These are phyloP conservation scores for Hippopotamyrus pictus DNA, from an alignment of 2,797 vertebrate genomes.

Conservation along the genomic window DNA sequence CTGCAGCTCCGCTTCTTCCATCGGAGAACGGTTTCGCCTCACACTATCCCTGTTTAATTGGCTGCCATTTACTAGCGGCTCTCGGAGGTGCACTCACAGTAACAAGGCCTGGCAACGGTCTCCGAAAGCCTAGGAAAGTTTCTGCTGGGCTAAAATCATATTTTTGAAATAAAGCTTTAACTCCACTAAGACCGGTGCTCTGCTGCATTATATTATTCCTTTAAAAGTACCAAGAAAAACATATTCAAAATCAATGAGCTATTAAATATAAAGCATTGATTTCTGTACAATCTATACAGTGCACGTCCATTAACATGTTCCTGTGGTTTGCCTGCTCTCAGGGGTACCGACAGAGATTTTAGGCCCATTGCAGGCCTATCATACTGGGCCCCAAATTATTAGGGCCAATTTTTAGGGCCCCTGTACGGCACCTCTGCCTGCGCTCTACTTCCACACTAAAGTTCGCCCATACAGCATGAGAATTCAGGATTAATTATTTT, in stretches of 20 bases:
- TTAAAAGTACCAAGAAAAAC: not conserved
- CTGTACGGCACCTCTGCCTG: not conserved
- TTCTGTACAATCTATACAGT: not conserved
- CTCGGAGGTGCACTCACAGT: conserved; percentile 13
- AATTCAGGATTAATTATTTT: not conserved
- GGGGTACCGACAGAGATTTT: not conserved
- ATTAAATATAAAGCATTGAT: not conserved
- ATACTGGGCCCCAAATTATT: not conserved
- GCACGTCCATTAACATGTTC: not conserved
- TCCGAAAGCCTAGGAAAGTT: not conserved
- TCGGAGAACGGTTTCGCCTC: not conserved
- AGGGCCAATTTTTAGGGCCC: not conserved
- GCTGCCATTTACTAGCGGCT: not conserved
- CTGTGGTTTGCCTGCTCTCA: not conserved
- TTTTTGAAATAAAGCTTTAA: not conserved
- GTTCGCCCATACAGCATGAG: not conserved
- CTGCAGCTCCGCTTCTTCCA: not conserved
- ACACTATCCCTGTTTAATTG: conserved; percentile 5
- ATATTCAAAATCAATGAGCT: not conserved
- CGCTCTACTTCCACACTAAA: not conserved
- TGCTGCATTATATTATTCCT: not conserved
- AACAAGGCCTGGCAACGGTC: not conserved
- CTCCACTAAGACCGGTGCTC: not conserved
- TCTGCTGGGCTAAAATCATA: not conserved
- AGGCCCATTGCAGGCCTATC: not conserved